phyloP scores from a whole-genome alignment of 2,113 vertebrate species.

The Todiramphus chloris region DNA sequence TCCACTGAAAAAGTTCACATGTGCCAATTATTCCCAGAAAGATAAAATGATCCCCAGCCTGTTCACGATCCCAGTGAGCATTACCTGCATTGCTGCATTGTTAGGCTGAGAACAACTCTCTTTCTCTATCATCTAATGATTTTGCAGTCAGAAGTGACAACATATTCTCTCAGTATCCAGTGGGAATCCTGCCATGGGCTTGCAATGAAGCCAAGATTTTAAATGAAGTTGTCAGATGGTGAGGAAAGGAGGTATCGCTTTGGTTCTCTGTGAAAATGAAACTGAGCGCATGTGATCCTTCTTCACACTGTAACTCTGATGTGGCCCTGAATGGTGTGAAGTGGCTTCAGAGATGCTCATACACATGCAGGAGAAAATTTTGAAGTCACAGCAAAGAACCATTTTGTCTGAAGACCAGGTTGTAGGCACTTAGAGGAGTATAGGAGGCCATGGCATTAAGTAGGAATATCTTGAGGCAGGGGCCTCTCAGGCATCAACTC shows the following conservation, averaged over 20 bases:
- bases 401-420: neutral
- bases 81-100: neutral
- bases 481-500: rapidly evolving
- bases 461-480: neutral
- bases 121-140: neutral
- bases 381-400: neutral
- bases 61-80: neutral
- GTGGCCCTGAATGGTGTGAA: rapidly evolving
- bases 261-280: neutral
- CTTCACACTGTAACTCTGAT: rapidly evolving
- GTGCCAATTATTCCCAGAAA: neutral
- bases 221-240: slow-evolving; percentile 15
- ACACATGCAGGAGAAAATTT: neutral
- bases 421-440: neutral
- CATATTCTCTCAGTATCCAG: neutral
- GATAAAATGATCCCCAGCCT: neutral
- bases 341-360: neutral
- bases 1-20: neutral
- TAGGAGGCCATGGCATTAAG: neutral
- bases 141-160: neutral
- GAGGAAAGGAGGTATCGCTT: neutral
- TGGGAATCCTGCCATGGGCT: slow-evolving; percentile 23
- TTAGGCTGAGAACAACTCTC: neutral
- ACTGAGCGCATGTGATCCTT: neutral
- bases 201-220: slow-evolving; percentile 18